Conservation (phyloP, 2,888 invertebrate species). For the Cordilura impudica region DNA sequence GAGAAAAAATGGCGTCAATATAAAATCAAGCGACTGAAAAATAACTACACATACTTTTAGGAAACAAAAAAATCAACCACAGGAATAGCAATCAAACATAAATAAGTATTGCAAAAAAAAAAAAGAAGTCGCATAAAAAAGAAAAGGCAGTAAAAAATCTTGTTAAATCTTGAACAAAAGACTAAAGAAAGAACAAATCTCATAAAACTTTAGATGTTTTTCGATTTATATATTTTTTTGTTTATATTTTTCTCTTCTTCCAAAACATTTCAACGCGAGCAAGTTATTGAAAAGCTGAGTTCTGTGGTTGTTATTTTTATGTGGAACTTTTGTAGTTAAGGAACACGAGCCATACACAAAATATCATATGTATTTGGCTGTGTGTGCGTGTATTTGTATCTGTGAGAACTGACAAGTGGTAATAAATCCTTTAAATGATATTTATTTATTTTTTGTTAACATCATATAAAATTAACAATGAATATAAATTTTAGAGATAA, state of each 20-base stretch:
- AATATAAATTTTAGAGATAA: constrained; percentile 24
- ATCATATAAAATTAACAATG: constrained; percentile 43
- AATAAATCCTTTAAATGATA: constrained; percentile 52
- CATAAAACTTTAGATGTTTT: constrained; percentile 49
- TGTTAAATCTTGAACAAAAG: background rate
- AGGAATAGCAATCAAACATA: constrained; percentile 41
- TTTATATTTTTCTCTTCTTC: background rate
- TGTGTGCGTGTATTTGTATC: too few species aligned
- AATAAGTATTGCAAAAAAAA: constrained; percentile 9
- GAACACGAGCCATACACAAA: background rate
- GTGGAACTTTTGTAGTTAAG: background rate
- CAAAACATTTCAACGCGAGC: background rate
- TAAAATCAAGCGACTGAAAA: background rate
- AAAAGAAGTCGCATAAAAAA: constrained; percentile 16
- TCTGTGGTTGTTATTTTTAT: background rate
- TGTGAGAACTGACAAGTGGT: constrained; percentile 57
- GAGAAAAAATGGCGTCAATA: constrained; percentile 48
- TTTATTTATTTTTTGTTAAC: constrained; percentile 38
- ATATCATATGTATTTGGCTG: background rate
- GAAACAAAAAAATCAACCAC: background rate
- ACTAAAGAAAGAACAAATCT: constrained; percentile 9
- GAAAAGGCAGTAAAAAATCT: background rate
- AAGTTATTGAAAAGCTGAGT: constrained; percentile 11
- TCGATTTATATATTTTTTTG: constrained; percentile 37
- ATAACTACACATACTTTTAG: constrained; percentile 29